Percentiles rank a stretch among this genome's conserved stretches.
phyloP scores from a whole-genome alignment of 2,888 invertebrate species.

The Phortica okadai region DNA sequence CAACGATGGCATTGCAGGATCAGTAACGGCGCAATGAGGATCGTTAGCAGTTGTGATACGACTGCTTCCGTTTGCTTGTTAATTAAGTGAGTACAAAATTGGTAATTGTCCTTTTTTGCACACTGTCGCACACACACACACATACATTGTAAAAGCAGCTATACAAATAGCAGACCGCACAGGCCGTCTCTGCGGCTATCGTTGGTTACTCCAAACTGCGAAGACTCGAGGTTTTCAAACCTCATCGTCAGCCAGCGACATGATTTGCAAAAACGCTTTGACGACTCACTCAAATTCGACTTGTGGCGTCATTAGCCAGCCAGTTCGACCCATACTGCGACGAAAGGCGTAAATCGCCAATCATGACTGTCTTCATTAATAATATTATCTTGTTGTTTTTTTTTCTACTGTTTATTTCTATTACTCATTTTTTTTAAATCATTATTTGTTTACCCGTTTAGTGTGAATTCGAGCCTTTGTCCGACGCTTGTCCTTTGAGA shows the following conservation, averaged over 20 bases:
- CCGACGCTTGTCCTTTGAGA: conserved; percentile 19
- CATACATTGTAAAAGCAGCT: no score
- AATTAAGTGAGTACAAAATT: not conserved
- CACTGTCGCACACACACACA: no score
- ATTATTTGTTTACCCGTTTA: no score
- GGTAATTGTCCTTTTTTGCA: no score
- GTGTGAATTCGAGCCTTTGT: no score
- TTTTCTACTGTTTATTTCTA: no score
- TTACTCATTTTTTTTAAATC: not conserved
- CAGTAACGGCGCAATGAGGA: conserved; percentile 15
- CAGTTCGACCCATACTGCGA: not conserved
- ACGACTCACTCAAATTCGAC: not conserved
- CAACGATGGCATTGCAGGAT: not conserved
- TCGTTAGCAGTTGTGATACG: conserved; percentile 14
- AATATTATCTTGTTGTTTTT: not conserved
- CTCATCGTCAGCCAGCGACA: not conserved
- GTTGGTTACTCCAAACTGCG: no score
- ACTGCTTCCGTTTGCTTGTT: conserved; percentile 17
- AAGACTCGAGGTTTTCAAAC: no score
- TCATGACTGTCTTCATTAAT: conserved; percentile 44
- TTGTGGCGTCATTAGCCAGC: conserved; percentile 19
- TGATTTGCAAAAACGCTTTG: conserved; percentile 12
- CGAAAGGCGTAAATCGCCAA: conserved; percentile 43
- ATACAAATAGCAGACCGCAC: not conserved
- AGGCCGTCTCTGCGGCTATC: not conserved